Evolutionary conservation across 1,140 invertebrate species (phyloP), one percentile per base, ranked within the genome.

Genomic region (Trachelipus rathkii): DNA sequence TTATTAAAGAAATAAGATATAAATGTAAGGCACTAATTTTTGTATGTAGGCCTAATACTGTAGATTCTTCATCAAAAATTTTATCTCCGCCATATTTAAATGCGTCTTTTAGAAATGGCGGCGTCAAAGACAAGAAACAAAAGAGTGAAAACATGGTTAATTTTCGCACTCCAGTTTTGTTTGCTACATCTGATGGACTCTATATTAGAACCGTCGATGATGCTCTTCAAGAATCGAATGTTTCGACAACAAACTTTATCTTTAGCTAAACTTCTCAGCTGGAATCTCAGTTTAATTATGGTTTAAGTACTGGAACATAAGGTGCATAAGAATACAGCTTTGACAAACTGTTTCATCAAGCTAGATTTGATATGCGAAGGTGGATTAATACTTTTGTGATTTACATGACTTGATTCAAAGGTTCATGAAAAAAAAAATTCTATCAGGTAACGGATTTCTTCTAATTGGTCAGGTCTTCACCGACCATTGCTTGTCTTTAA

Each of bases 121-220:
- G n/a, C 1, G 43, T 44, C 13, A 74, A 72, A 44, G 5, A 33
- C 13, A 77, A 77, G 19, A 78, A 72, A 43, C 43, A 71, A 24
- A 80, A 77, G 44, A 74, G 44, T 44, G 75, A 78, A 21, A 76
- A 81, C 44, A 78, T 73, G 45, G 71, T 81, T 23, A 72, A 72
- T 24, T 78, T 72, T 68, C 78, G 73, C 10, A 81, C 79, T 0
- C 79, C 79, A 0, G 78, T 81, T 11, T 68, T 81, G 9, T 81
- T 77, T 43, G 77, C 77, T 0, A 81, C 79, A 7, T 78, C 77
- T 10, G 79, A 81, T 23, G 79, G 79, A 3, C 72, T 81, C 13
- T 77, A 81, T 33, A 78, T 81, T 21, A 75, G 79, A 10, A 81
- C 79, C 11, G 75, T 78, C 10, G 79, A 78, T 15, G 79, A 78